Percentiles rank a stretch among this genome's conserved stretches.
These are phyloP conservation scores for Cygnus atratus DNA, from an alignment of 2,113 vertebrate species.

Conservation along the genomic window DNA sequence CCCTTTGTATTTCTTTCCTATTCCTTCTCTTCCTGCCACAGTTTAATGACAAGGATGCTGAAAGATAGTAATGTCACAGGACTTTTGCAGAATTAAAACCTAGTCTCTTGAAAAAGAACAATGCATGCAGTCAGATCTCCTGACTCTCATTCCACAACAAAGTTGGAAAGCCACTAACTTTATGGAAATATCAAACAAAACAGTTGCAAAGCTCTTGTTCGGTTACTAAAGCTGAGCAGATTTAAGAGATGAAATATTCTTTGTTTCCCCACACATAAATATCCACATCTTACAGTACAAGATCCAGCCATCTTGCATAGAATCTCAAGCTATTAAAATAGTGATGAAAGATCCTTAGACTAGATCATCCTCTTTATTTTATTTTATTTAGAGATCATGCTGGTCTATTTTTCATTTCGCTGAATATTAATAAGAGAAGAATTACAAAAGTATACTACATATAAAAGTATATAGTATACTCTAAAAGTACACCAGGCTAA, in stretches of 20 bases:
- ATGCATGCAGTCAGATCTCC: slow-evolving; percentile 70
- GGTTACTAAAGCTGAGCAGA: not conserved
- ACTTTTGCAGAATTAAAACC: slow-evolving; percentile 80
- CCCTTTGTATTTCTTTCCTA: slow-evolving; percentile 76
- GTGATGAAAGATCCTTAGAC: not conserved
- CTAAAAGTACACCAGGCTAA: not conserved
- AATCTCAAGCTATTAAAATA: not conserved
- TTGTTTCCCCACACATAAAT: not conserved
- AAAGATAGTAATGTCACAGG: slow-evolving; percentile 75
- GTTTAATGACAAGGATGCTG: slow-evolving; percentile 76
- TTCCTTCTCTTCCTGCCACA: slow-evolving; percentile 63
- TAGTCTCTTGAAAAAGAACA: slow-evolving; percentile 41
- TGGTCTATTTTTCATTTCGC: not conserved
- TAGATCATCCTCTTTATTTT: not conserved
- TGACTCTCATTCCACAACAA: slow-evolving; percentile 66
- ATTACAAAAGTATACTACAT: not conserved
- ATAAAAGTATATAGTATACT: not conserved
- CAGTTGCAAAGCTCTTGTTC: not conserved
- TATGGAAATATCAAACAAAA: not conserved
- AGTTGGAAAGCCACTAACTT: not conserved
- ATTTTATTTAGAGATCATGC: not conserved
- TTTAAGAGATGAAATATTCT: not conserved
- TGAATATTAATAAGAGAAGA: not conserved
- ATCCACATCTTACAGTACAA: not conserved
- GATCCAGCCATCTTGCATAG: not conserved